A percentile compares a stretch with the other conserved stretches of the same genome.
These are phyloP conservation scores for Ormia ochracea DNA, from an alignment of 2,888 invertebrate genomes.

Conservation along the genomic window DNA sequence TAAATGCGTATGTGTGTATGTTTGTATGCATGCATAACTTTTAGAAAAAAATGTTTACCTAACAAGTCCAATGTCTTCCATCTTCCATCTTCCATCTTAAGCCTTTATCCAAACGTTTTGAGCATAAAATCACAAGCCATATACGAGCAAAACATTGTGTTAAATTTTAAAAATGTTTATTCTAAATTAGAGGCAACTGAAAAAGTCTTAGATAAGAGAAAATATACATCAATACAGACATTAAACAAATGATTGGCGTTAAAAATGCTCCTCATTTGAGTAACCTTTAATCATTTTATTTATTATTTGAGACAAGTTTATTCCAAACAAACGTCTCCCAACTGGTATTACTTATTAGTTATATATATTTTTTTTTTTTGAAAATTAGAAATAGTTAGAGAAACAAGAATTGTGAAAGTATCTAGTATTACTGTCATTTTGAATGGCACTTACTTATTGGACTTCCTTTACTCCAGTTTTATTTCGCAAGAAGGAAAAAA, in stretches of 20 bases:
- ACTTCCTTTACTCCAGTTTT: slow-evolving; percentile 38
- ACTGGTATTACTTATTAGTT: neutral
- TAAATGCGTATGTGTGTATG: too few species aligned
- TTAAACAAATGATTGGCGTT: slow-evolving; percentile 6
- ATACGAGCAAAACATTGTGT: slow-evolving; percentile 12
- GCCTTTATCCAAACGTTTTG: neutral
- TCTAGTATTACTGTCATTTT: slow-evolving; percentile 47
- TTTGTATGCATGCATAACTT: neutral
- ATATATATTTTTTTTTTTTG: neutral
- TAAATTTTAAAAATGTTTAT: neutral
- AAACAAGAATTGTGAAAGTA: neutral
- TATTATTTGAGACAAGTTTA: neutral
- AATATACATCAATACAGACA: neutral
- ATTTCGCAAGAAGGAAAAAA: neutral
- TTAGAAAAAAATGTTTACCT: neutral
- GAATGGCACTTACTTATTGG: slow-evolving; percentile 19
- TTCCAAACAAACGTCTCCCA: neutral
- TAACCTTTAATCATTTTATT: neutral
- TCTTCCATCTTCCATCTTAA: neutral
- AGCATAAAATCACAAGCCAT: slow-evolving; percentile 37
- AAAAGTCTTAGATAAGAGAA: neutral
- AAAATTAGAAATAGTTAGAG: neutral
- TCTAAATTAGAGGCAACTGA: neutral
- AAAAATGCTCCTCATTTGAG: neutral
- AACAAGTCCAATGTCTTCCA: slow-evolving; percentile 1